Evolutionary conservation across 2,888 invertebrate genomes (phyloP).

Genomic region (Caradrina clavipalpis): DNA sequence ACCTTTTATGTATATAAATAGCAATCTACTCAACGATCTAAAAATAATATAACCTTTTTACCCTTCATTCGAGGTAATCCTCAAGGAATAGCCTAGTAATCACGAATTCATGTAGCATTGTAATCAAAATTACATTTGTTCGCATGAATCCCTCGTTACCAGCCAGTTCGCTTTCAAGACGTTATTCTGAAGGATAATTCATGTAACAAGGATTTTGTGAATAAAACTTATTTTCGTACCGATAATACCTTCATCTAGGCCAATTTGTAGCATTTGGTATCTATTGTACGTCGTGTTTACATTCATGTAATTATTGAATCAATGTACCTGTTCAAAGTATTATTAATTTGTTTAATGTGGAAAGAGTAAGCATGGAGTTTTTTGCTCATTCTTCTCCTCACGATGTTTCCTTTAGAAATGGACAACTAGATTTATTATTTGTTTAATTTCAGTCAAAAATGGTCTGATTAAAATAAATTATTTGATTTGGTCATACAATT

Average conservation of each 20-base stretch:
- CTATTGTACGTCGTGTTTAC: too few relatives aligned
- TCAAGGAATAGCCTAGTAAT: conserved; percentile 27
- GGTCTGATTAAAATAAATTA: too few relatives aligned
- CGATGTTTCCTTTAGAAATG: too few relatives aligned
- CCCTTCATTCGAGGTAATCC: conserved; percentile 18
- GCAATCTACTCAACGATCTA: conserved; percentile 20
- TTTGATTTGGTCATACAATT: too few relatives aligned
- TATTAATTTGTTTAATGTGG: too few relatives aligned
- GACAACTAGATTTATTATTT: too few relatives aligned
- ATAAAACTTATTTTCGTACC: conserved; percentile 5
- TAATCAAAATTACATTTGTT: conserved; percentile 55
- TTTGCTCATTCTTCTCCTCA: too few relatives aligned
- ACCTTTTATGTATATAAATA: conserved; percentile 27
- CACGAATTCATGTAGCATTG: conserved; percentile 48
- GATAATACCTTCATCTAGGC: background rate
- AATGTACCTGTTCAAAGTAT: too few relatives aligned
- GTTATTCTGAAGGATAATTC: conserved; percentile 33
- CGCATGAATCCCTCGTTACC: conserved; percentile 56
- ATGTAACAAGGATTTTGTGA: conserved; percentile 6
- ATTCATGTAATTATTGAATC: too few relatives aligned
- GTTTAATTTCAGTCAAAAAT: too few relatives aligned
- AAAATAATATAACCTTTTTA: conserved; percentile 40
- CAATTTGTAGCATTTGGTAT: background rate
- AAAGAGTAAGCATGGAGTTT: too few relatives aligned
- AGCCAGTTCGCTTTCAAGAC: conserved; percentile 7